Conservation (phyloP, 2,113 vertebrate genomes). For the Polypterus senegalus region DNA sequence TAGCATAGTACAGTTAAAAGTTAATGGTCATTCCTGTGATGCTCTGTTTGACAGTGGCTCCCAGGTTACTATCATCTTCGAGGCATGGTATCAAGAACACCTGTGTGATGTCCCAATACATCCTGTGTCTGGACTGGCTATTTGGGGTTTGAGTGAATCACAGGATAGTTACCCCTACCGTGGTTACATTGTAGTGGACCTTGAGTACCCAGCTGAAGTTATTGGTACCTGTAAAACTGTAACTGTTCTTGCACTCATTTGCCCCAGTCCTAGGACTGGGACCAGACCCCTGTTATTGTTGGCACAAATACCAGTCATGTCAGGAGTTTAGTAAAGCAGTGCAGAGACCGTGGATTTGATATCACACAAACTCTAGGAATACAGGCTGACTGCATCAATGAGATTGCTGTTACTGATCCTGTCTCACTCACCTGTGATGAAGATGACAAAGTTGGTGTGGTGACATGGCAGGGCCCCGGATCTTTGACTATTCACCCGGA, state of each 20-base stretch:
- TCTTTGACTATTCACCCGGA: too few relatives aligned
- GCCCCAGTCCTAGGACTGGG: conserved; percentile 8
- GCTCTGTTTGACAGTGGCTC: conserved; percentile 22
- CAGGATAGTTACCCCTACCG: conserved; percentile 13
- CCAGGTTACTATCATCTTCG: conserved; percentile 17
- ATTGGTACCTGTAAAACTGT: not conserved
- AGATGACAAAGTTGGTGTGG: too few relatives aligned
- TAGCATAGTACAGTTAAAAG: conserved; percentile 6
- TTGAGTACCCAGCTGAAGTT: conserved; percentile 7
- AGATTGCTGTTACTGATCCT: not conserved
- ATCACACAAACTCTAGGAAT: conserved; percentile 3
- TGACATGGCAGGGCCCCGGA: too few relatives aligned
- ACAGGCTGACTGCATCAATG: conserved; percentile 1
- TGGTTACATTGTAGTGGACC: conserved; percentile 10
- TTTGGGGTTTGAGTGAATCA: conserved; percentile 16
- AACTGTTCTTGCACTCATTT: conserved; percentile 14
- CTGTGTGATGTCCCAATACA: conserved; percentile 13
- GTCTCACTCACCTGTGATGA: too few relatives aligned
- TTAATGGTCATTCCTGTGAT: conserved; percentile 9
- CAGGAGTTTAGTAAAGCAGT: conserved; percentile 4
- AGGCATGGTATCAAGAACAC: conserved; percentile 5
- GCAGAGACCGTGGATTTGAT: conserved; percentile 11
- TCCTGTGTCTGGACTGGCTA: conserved; percentile 13
- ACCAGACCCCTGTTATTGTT: conserved; percentile 14
- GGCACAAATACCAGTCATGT: conserved; percentile 17